Base-by-base conservation (phyloP, 1,140 invertebrate species). In the Trialeurodes vaporariorum region DNA sequence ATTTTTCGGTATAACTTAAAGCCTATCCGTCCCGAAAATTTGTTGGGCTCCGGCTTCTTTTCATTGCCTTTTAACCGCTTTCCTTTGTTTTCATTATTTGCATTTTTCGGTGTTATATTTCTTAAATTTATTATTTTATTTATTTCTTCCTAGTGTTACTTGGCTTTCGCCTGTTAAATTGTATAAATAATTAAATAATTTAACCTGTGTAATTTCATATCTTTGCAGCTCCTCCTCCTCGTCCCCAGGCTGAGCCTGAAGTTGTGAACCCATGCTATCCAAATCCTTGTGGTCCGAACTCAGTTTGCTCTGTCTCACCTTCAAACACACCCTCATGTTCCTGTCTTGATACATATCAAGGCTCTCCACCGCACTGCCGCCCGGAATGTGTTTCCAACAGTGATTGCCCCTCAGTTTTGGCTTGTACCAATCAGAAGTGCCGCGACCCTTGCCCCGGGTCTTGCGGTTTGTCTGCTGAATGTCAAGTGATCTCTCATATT, bases 231-330 rank as follows among this genome's bases (percentile, higher is more conserved):
- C 5, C 34, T 49, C 34, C 34, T 9, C 34, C 34, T 17, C 34
- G 5, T 9, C 34, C 34, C 17, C 5, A 9, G 60, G 65, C 70
- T 40, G 76, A 76, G 27, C 69, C 76, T 24, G 25, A 67, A 27
- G 65, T 72, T 1, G 64, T 67, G 5, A 79, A 80, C 65, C 87
- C 87, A 0, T 90, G 88, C 74, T 76, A 82, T 65, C 87, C 87
- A 23, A 88, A 86, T 24, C 88, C 88, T 0, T 91, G 89, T 74
- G 88, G 88, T 67, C 77, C 83, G 2, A 90, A 90, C 74, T 84
- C 88, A 1, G 77, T 83, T 69, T 91, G 89, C 70, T 81, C 80
- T 25, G 83, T 85, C 69, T 77, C 79, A 69, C 80, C 73, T 9
- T 75, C 81, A 27, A 78, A 79, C 74, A 79, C 70, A 25, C 75